These are phyloP conservation scores for Chaenodraco wilsoni DNA, from an alignment of 2,797 vertebrate species.

Conservation along the genomic window DNA sequence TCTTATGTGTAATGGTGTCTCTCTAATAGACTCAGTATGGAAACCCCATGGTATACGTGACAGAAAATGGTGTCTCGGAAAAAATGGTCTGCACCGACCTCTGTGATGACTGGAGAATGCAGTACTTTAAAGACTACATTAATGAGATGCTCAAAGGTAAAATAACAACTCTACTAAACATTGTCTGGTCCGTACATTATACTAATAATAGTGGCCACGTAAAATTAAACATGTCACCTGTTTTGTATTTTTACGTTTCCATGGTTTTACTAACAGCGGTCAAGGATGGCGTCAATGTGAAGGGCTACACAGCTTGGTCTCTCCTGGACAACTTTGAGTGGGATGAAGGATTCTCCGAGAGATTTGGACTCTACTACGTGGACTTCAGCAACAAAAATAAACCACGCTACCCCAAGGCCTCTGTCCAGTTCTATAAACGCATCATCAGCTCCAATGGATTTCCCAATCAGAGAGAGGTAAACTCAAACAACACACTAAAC, in stretches of 20 bases:
- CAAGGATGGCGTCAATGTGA: slow-evolving; percentile 90
- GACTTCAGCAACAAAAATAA: slow-evolving; percentile 90
- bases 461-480: slow-evolving; percentile 88
- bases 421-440: slow-evolving; percentile 88
- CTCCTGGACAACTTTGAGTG: slow-evolving; percentile 94
- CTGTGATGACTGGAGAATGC: slow-evolving; percentile 92
- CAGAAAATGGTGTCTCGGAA: slow-evolving; percentile 91
- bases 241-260: neutral
- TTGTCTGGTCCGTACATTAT: neutral
- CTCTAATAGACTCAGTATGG: slow-evolving; percentile 88
- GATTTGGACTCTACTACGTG: slow-evolving; percentile 91
- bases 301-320: slow-evolving; percentile 93
- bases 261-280: slow-evolving; percentile 81
- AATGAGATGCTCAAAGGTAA: slow-evolving; percentile 94
- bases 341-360: slow-evolving; percentile 91
- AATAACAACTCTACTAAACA: neutral
- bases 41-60: slow-evolving; percentile 90
- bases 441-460: slow-evolving; percentile 93
- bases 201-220: neutral
- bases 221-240: neutral
- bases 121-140: slow-evolving; percentile 90
- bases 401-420: slow-evolving; percentile 91
- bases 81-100: slow-evolving; percentile 86
- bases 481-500: fast-evolving
- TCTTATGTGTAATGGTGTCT: slow-evolving; percentile 5